Evolutionary conservation across 1,140 invertebrate species (phyloP).

Genomic region (Cyclina sinensis): DNA sequence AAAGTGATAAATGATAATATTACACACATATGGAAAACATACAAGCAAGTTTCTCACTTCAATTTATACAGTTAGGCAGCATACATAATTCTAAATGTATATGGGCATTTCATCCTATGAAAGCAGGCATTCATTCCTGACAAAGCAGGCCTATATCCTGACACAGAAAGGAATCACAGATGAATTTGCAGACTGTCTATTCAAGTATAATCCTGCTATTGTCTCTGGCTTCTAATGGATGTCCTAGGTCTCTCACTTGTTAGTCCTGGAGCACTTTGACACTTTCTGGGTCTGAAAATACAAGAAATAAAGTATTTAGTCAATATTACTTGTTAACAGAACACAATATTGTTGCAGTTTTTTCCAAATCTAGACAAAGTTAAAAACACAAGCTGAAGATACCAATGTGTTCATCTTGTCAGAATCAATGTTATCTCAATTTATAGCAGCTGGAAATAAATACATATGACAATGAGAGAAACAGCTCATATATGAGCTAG

Average conservation of each 20-base stretch:
- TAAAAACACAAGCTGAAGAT: too few species aligned
- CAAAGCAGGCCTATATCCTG: constrained; percentile 7
- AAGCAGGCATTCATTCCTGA: not conserved
- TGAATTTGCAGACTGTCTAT: not conserved
- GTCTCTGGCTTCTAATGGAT: not conserved
- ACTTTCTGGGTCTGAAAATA: constrained; percentile 33
- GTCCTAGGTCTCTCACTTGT: not conserved
- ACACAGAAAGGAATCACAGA: constrained; percentile 28
- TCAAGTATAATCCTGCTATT: not conserved
- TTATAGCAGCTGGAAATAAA: too few species aligned
- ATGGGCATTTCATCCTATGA: not conserved
- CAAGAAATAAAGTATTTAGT: too few species aligned
- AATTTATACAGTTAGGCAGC: not conserved
- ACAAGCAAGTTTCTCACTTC: not conserved
- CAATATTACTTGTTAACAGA: too few species aligned
- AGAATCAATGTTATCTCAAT: too few species aligned
- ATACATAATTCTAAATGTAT: not conserved
- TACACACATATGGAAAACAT: not conserved
- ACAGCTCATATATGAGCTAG: too few species aligned
- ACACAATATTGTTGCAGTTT: too few species aligned
- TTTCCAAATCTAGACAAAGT: too few species aligned
- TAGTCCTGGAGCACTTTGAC: constrained; percentile 35
- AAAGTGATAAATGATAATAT: not conserved
- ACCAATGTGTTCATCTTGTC: too few species aligned
- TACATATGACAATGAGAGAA: too few species aligned